A percentile compares a stretch with the other conserved stretches of the same genome.
Conservation (phyloP, 2,113 vertebrate genomes). For the Elaphurus davidianus region DNA sequence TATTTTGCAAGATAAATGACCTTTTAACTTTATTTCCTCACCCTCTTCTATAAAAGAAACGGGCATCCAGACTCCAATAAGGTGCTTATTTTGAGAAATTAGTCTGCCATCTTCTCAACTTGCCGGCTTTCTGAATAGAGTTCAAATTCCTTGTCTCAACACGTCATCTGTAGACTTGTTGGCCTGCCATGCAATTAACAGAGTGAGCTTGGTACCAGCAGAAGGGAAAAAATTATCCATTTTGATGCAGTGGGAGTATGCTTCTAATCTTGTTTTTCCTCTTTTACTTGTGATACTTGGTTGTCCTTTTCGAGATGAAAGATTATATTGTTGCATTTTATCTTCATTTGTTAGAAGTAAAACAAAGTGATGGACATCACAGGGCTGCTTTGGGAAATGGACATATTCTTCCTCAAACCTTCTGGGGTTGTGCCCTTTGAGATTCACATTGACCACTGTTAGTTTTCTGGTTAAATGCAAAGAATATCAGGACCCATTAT, state of each 20-base stretch:
- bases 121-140: background rate
- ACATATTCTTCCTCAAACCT: background rate
- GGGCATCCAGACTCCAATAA: background rate
- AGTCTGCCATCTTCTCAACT: background rate
- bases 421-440: conserved; percentile 28
- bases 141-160: background rate
- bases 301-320: conserved; percentile 28
- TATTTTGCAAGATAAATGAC: background rate
- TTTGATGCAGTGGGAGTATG: background rate
- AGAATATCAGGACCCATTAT: conserved; percentile 40
- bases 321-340: background rate
- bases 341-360: background rate
- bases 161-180: background rate
- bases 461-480: conserved; percentile 42
- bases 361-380: background rate
- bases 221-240: background rate
- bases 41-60: background rate
- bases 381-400: background rate
- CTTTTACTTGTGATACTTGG: background rate
- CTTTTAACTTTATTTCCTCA: background rate
- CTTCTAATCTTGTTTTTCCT: background rate
- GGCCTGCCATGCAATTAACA: background rate
- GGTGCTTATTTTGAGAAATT: background rate
- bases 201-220: background rate
- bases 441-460: conserved; percentile 18